A percentile compares a stretch with the other conserved stretches of the same genome.
Evolutionary conservation across 2,888 invertebrate genomes (phyloP).

Genomic region (Cryptus armator): DNA sequence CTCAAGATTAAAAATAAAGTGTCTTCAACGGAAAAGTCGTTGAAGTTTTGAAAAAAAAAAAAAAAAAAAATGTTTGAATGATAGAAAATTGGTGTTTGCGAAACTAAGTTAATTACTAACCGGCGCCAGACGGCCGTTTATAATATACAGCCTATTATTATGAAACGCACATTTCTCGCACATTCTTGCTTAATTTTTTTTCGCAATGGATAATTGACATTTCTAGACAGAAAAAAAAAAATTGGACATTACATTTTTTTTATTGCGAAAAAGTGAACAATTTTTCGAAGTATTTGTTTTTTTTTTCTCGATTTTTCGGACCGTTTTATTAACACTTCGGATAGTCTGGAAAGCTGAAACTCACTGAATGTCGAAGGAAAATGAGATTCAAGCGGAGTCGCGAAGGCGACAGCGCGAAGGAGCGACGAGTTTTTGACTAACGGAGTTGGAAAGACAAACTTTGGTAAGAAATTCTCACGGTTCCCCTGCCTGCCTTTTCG

Average conservation of each 20-base stretch:
- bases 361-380: not conserved
- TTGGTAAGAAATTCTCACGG: conserved; percentile 27
- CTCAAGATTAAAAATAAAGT: not conserved
- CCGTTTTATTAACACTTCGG: not conserved
- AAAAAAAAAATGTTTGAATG: conserved; percentile 3
- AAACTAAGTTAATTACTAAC: conserved; percentile 28
- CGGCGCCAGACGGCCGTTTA: conserved; percentile 43
- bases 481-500: not conserved
- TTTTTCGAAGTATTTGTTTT: not conserved
- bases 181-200: conserved; percentile 16
- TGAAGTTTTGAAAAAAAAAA: not conserved
- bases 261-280: not conserved
- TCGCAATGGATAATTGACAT: conserved; percentile 5
- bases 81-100: conserved; percentile 32
- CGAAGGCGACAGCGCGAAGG: not conserved
- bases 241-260: not conserved
- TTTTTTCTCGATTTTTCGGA: not conserved
- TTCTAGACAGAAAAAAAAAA: not conserved
- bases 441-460: conserved; percentile 13
- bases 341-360: not conserved
- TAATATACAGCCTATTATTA: conserved; percentile 14
- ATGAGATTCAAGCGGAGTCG: not conserved
- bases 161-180: conserved; percentile 9
- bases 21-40: not conserved
- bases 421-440: not conserved